Base-by-base conservation (phyloP, 2,113 vertebrate genomes). In the Eulacestoma nigropectus region DNA sequence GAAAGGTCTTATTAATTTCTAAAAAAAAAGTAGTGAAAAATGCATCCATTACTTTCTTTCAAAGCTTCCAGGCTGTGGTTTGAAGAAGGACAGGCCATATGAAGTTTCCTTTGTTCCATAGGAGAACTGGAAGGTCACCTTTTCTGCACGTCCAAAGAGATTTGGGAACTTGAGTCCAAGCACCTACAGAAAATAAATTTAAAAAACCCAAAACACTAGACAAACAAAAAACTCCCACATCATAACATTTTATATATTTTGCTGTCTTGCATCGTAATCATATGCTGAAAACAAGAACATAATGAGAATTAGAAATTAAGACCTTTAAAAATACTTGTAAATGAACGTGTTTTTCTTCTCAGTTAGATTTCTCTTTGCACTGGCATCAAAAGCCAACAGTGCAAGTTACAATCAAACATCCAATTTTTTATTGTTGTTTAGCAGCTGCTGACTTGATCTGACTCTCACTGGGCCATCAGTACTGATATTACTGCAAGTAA, bases 61-160 rank as follows among this genome's bases (percentile, higher is more conserved):
- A 56, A 99, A 99, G 96, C 97, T 98, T 63, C 99, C 99, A 0
- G 98, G 98, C 95, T 98, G 99, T 11, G 99, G 99, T 95, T 99
- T 99, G 97, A 99, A 99, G 98, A 99, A 99, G 7, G 99, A 99
- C 60, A 99, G 96, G 84, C 99, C 99, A 0, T 99, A 99, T 0
- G 99, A 99, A 2, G 99, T 99, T 95, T 99, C 99, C 95, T 99
- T 99, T n/a, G 99, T 99, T 69, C 99, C 99, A 0, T 99, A 99
- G 33, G 99, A 99, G 96, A 99, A 99, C 98, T 99, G 99, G 94
- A 99, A 99, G 46, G 99, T 99, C 64, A 99, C 98, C 93, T 99
- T 99, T 95, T 99, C 99, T 29, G 99, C 99, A 42, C 99, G 98
- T 32, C 99, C 99, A 4, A 99, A 90, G 73, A 99, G 97, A 84